Evolutionary conservation across 1,140 invertebrate species (phyloP), one percentile per base, ranked within the genome.

Genomic region (Drusus annulatus): DNA sequence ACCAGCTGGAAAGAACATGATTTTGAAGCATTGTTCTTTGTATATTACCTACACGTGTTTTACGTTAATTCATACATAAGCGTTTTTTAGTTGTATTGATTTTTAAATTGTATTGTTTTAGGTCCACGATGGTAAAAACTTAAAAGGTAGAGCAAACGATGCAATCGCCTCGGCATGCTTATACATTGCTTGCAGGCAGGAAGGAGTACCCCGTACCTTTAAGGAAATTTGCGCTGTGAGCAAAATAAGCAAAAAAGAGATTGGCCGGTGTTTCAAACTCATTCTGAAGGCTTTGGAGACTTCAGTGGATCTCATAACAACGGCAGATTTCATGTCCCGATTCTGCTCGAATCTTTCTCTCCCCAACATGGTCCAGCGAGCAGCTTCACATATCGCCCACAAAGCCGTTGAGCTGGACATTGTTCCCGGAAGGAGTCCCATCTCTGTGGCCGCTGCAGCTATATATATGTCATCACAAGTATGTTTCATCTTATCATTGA

Each of bases 391-490:
- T 85, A 99, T 99, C 86, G 98, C 98, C 0, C 93, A 95, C 81
- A 98, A 97, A 88, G 98, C 98, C 62, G 97, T 98, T 0, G 98
- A 99, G 86, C 88, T 99, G 86, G 98, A 99, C 86, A 96, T 99
- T 86, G 98, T 99, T 13, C 96, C 98, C 79, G 98, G 98, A n/a
- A 93, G 98, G 85, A 99, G 98, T 83, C 99, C 99, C 0, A 99
- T 99, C 83, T 99, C 98, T 0, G 98, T 99, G 2, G 97, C 99
- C 0, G 99, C 99, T 50, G 98, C 99, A 62, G 98, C 99, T 63
- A 99, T 99, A 85, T 99, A 99, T 86, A 99, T 99, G 98, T 98
- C 99, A 1, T 99, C 97, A 54, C 97, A 98, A 89, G 95, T 95
- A 89, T 79, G 28, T 75, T 15, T 25, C 50, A 28, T 31, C 1